Evolutionary conservation across 2,797 vertebrate genomes (phyloP).

Genomic region (Percopsis omiscomaycus): DNA sequence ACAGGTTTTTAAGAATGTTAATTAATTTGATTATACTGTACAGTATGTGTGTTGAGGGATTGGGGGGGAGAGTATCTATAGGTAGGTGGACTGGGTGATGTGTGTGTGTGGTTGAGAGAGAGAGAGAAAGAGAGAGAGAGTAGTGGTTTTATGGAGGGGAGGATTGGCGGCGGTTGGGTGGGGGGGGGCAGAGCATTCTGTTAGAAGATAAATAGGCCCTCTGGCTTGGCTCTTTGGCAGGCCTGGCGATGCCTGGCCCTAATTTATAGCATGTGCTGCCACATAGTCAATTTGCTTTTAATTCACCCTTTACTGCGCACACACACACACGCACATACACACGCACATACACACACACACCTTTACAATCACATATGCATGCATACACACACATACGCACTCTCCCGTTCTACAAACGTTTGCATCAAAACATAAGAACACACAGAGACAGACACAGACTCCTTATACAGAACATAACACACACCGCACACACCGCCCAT

Average conservation of each 20-base stretch:
- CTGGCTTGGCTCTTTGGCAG: slow-evolving; percentile 60
- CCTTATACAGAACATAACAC: background rate
- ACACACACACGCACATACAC: slow-evolving; percentile 23
- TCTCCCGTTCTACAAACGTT: slow-evolving; percentile 13
- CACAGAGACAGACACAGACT: slow-evolving; percentile 1
- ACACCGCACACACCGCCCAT: slow-evolving; percentile 35
- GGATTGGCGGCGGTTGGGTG: slow-evolving; percentile 6
- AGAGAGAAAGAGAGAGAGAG: slow-evolving; percentile 56
- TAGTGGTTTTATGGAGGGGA: slow-evolving; percentile 62
- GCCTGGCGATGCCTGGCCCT: slow-evolving; percentile 65
- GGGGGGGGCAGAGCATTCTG: slow-evolving; percentile 35
- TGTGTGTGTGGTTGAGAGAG: slow-evolving; percentile 36
- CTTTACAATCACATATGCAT: slow-evolving; percentile 12
- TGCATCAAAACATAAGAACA: slow-evolving; percentile 18
- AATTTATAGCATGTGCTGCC: slow-evolving; percentile 84
- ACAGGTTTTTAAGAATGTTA: slow-evolving; percentile 78
- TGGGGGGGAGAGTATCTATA: slow-evolving; percentile 59
- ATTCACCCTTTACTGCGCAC: slow-evolving; percentile 74
- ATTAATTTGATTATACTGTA: slow-evolving; percentile 80
- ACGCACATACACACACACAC: slow-evolving; percentile 34
- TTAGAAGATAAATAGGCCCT: slow-evolving; percentile 77
- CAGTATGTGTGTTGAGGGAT: slow-evolving; percentile 37
- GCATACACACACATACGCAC: slow-evolving; percentile 23
- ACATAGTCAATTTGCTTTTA: slow-evolving; percentile 88
- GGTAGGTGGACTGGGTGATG: slow-evolving; percentile 36